phyloP scores from a whole-genome alignment of 2,113 vertebrate species.

The Pangasianodon hypophthalmus region DNA sequence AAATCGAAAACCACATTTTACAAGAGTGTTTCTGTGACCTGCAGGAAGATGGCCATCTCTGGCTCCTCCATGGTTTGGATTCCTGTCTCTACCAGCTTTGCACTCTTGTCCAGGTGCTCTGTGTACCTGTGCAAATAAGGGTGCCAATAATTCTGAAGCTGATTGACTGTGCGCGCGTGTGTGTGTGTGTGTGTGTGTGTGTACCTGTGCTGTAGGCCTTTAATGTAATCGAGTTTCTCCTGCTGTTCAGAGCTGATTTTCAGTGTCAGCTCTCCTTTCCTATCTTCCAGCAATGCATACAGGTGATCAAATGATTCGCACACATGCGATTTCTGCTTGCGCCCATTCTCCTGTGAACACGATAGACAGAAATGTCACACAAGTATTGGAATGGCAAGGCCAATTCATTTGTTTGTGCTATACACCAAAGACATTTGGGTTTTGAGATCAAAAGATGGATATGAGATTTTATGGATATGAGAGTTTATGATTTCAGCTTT shows the following conservation, averaged over 20 bases:
- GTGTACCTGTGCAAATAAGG: conserved; percentile 72
- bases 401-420: too few relatives aligned
- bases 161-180: neutral
- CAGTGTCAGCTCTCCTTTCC: conserved; percentile 86
- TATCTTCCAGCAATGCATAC: conserved; percentile 89
- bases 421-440: too few relatives aligned
- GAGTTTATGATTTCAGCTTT: too few relatives aligned
- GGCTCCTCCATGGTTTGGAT: conserved; percentile 93
- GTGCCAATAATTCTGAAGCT: neutral
- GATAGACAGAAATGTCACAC: neutral
- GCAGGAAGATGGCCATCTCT: conserved; percentile 93
- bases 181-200: conserved; percentile 31
- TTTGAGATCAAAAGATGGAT: too few relatives aligned
- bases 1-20: neutral
- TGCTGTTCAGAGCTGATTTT: conserved; percentile 86
- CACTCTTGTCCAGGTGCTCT: conserved; percentile 84
- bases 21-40: conserved; percentile 71
- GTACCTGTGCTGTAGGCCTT: conserved; percentile 84
- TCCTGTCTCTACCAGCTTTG: conserved; percentile 88
- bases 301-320: conserved; percentile 93
- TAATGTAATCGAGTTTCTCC: conserved; percentile 86
- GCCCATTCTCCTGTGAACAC: conserved; percentile 83
- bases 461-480: too few relatives aligned
- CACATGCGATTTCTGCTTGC: conserved; percentile 88
- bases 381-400: too few relatives aligned